Conservation (phyloP, 2,888 invertebrate species). For the Callosobruchus maculatus region DNA sequence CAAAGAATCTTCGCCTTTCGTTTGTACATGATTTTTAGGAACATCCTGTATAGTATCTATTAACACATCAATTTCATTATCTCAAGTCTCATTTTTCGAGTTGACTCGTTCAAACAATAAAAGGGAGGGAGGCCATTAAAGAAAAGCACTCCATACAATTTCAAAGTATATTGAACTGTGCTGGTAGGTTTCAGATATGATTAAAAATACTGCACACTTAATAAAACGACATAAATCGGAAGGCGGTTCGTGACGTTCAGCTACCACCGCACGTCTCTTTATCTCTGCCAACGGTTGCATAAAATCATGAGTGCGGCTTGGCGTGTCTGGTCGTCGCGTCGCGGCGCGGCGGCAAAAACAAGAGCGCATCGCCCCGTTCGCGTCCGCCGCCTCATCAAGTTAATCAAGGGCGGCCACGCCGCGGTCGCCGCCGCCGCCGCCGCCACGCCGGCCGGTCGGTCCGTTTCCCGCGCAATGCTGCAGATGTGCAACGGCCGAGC, state of each 20-base stretch:
- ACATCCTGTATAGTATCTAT: no score
- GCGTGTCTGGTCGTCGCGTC: not conserved
- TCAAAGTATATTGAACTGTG: no score
- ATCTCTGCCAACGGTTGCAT: not conserved
- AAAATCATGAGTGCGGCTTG: not conserved
- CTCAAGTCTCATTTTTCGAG: no score
- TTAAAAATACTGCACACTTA: no score
- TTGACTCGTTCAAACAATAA: no score
- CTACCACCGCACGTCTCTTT: not conserved
- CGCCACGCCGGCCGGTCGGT: not conserved
- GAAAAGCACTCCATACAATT: no score
- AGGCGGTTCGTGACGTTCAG: not conserved
- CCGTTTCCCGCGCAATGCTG: not conserved
- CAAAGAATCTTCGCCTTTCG: no score
- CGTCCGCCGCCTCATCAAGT: not conserved
- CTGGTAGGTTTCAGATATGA: no score
- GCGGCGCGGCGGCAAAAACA: not conserved
- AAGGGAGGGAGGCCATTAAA: no score
- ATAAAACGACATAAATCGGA: not conserved
- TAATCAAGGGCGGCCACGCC: not conserved
- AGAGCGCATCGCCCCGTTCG: not conserved
- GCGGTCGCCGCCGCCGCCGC: not conserved
- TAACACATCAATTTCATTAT: no score
- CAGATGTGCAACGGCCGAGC: not conserved
- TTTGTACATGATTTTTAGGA: no score